Percentiles rank a stretch among this genome's conserved stretches.
Conservation (phyloP, 1,140 invertebrate genomes). For the Polyergus mexicanus region DNA sequence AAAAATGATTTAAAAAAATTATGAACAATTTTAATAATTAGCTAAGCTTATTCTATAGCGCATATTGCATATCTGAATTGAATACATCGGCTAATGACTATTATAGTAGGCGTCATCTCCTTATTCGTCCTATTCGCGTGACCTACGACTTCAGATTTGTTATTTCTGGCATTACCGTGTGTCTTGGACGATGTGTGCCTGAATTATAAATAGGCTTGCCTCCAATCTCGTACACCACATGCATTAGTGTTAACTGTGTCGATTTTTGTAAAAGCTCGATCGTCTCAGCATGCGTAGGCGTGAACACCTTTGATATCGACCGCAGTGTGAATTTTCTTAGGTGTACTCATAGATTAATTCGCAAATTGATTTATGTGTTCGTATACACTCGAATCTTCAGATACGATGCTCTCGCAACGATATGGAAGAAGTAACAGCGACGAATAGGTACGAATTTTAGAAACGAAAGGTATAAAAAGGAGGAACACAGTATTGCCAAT, state of each 20-base stretch:
- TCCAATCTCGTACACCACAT: constrained; percentile 45
- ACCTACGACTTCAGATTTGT: constrained; percentile 50
- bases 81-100: background rate
- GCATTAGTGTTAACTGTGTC: constrained; percentile 54
- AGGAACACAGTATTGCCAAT: background rate
- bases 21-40: background rate
- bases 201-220: constrained; percentile 54
- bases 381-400: background rate
- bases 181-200: constrained; percentile 17
- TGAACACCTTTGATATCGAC: constrained; percentile 43
- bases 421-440: background rate
- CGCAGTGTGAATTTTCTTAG: constrained; percentile 39
- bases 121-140: constrained; percentile 46
- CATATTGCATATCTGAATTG: background rate
- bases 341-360: constrained; percentile 38
- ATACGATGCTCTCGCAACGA: background rate
- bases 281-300: background rate
- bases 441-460: background rate
- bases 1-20: background rate
- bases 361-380: constrained; percentile 2
- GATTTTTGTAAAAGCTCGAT: constrained; percentile 49
- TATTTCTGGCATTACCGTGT: constrained; percentile 51
- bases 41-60: background rate
- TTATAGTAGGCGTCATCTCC: constrained; percentile 32
- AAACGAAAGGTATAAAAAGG: background rate